Conservation (phyloP, 64 coral and sea anemone species). For the Actinia tenebrosa region DNA sequence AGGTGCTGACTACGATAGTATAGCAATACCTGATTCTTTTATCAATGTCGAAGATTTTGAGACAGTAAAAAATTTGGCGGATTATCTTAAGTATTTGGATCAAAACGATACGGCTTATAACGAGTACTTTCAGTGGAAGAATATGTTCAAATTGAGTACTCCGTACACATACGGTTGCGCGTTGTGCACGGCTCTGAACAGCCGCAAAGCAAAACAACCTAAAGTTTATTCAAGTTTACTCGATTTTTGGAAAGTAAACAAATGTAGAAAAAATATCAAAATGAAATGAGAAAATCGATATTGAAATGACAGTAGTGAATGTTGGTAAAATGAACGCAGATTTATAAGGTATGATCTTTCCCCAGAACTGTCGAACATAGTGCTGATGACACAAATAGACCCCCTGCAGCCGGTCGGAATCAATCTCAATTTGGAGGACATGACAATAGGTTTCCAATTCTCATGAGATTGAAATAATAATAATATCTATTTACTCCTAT, state of each 20-base stretch:
- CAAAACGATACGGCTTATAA: conserved; percentile 45
- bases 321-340: no score
- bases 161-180: not conserved
- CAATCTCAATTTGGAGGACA: no score
- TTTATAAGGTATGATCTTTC: no score
- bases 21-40: conserved; percentile 50
- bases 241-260: not conserved
- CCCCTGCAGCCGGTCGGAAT: no score
- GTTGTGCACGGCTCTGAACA: not conserved
- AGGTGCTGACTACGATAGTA: conserved; percentile 32
- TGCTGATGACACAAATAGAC: no score
- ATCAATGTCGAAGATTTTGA: conserved; percentile 53
- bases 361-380: no score
- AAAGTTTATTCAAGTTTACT: conserved; percentile 11
- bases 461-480: no score
- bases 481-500: no score
- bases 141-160: conserved; percentile 6
- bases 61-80: conserved; percentile 40
- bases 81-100: conserved; percentile 48
- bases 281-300: not conserved
- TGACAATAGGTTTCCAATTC: no score
- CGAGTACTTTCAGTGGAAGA: conserved; percentile 58
- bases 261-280: not conserved
- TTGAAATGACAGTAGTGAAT: no score
- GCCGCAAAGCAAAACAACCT: not conserved